phyloP scores from a whole-genome alignment of 2,113 vertebrate genomes.

The Nyctereutes procyonoides region DNA sequence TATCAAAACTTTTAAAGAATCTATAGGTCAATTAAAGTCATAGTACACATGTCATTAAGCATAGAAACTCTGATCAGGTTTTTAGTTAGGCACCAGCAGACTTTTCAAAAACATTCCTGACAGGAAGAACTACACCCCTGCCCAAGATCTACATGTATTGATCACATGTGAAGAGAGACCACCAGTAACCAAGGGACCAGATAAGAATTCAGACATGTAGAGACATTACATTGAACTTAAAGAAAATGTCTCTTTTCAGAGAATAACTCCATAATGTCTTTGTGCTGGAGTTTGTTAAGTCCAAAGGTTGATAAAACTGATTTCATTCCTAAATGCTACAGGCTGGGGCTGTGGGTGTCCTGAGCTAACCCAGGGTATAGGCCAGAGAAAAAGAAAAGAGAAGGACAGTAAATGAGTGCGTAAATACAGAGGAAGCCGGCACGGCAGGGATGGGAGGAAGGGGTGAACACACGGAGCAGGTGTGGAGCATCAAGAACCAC shows the following conservation, averaged over 20 bases:
- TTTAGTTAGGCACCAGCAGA: neutral
- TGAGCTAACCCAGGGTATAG: neutral
- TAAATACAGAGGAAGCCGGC: rapidly evolving
- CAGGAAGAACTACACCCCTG: rapidly evolving
- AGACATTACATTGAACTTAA: neutral
- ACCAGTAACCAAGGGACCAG: neutral
- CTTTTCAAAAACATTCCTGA: neutral
- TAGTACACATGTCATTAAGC: neutral
- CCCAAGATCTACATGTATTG: neutral
- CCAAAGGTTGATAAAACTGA: neutral
- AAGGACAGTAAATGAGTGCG: neutral
- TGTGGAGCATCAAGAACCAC: neutral
- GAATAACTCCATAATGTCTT: neutral
- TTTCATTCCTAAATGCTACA: neutral
- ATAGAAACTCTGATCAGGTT: neutral
- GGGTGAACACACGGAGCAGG: rapidly evolving
- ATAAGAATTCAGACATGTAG: neutral
- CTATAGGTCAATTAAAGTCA: neutral
- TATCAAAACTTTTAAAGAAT: neutral
- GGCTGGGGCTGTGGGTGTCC: neutral
- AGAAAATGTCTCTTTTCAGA: neutral
- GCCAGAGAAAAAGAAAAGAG: neutral
- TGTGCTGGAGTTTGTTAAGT: neutral
- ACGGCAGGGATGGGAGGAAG: rapidly evolving
- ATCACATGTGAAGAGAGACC: neutral